These are phyloP conservation scores for Nematopogon swammerdamellus DNA, from an alignment of 2,888 invertebrate species.

Conservation along the genomic window DNA sequence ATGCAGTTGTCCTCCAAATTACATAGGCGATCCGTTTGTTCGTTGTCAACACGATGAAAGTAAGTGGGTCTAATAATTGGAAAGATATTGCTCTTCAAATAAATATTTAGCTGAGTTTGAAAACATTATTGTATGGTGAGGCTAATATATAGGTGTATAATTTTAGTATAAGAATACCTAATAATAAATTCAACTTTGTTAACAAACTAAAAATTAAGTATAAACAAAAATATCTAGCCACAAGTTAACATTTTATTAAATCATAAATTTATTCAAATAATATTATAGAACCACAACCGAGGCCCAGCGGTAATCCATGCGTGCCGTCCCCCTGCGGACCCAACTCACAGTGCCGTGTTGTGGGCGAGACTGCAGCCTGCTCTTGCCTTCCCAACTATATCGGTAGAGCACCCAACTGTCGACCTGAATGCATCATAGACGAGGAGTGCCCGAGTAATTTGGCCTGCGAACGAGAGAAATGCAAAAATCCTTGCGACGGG, in stretches of 20 bases:
- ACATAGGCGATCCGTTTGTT: constrained; percentile 78
- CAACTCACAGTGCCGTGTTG: constrained; percentile 75
- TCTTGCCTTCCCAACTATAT: constrained; percentile 76
- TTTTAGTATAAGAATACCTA: no score
- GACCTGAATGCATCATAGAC: constrained; percentile 82
- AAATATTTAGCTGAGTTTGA: no score
- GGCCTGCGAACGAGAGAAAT: constrained; percentile 80
- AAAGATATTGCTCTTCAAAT: no score
- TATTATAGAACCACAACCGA: constrained; percentile 50
- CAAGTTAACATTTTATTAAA: no score
- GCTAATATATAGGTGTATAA: no score
- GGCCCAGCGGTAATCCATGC: constrained; percentile 69
- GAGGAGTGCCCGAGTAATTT: constrained; percentile 81
- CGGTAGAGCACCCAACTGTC: constrained; percentile 81
- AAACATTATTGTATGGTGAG: no score
- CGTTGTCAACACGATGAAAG: constrained; percentile 66
- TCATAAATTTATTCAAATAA: no score
- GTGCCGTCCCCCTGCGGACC: constrained; percentile 81
- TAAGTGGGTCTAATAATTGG: no score
- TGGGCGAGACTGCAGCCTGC: constrained; percentile 75
- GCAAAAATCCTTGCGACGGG: constrained; percentile 80
- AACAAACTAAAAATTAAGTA: no score
- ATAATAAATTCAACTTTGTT: no score
- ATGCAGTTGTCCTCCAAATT: constrained; percentile 75
- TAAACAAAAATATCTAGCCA: no score